These are phyloP conservation scores for Thunnus thynnus DNA, from an alignment of 2,113 vertebrate genomes.

Conservation along the genomic window DNA sequence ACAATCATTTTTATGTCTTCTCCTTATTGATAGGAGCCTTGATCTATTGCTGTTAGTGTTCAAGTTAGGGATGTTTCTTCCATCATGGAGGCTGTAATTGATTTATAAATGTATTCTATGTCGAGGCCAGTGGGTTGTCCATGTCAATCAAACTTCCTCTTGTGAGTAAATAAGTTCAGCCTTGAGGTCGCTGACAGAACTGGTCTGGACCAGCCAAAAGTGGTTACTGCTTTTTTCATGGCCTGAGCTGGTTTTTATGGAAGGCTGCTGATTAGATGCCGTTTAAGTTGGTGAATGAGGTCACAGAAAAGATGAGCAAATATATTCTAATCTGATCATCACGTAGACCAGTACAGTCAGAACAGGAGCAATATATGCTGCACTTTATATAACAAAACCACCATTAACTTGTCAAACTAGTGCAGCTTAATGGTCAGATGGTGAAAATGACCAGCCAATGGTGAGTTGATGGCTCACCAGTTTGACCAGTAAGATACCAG, in stretches of 20 bases:
- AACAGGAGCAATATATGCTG: too few species aligned
- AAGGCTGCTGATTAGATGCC: neutral
- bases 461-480: neutral
- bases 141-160: conserved; percentile 79
- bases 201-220: neutral
- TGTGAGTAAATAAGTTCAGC: conserved; percentile 78
- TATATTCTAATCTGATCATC: too few species aligned
- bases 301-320: neutral
- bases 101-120: conserved; percentile 65
- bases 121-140: conserved; percentile 65
- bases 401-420: neutral
- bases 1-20: neutral
- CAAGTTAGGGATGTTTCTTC: conserved; percentile 7
- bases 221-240: neutral
- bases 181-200: neutral
- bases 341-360: neutral
- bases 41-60: neutral
- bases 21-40: neutral
- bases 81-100: conserved; percentile 62
- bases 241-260: conserved; percentile 3
- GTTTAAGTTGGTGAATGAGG: conserved; percentile 1
- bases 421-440: neutral
- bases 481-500: neutral
- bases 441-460: neutral
- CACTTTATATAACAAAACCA: neutral